Base-by-base conservation (phyloP, 2,888 invertebrate genomes). In the Polydrusus pterygomalis region DNA sequence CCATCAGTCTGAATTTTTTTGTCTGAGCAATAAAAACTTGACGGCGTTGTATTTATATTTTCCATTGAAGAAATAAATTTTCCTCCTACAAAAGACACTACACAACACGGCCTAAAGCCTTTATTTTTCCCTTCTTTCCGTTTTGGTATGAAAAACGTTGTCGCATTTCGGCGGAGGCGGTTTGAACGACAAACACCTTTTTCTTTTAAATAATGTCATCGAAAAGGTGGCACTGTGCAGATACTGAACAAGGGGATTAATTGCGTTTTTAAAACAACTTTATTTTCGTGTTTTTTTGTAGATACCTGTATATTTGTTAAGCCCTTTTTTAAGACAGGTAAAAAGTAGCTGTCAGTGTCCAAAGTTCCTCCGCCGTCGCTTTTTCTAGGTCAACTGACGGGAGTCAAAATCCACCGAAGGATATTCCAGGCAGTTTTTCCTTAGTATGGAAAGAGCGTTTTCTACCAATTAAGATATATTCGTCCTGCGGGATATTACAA, bases 311-410 rank as follows among this genome's bases (percentile, higher is more conserved):
- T 1, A 25, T n/a, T n/a, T n/a, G n/a, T 30, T 30, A 7, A 30
- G 7, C 2, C 30, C 7, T 34, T 34, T 34, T 34, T 10, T 9
- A 6, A 34, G 8, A 34, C 34, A 34, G 34, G 10, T 34, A 10
- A 34, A 34, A 9, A 34, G 2, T 7, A 6, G 8, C n/a, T 43
- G n/a, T 6, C n/a, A n/a, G 43, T 43, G 43, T 6, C 1, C 43
- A 43, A 10, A 3, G 3, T 43, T 43, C 43, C n/a, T 43, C 13
- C n/a, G 10, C n/a, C n/a, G 63, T 70, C 62, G 51, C 63, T 15
- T 51, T 70, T 70, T 70, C 62, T 70, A 63, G 70, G 70, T 70
- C 70, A 70, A 62, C 62, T 34, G 10, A 51, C 17, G 17, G 45
- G 15, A 70, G 51, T 18, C 62, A 20, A 70, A 63, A 70, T 51